Percentiles rank a stretch among this genome's conserved stretches.
Conservation (phyloP, 2,113 vertebrate species). For the Nipponia nippon region DNA sequence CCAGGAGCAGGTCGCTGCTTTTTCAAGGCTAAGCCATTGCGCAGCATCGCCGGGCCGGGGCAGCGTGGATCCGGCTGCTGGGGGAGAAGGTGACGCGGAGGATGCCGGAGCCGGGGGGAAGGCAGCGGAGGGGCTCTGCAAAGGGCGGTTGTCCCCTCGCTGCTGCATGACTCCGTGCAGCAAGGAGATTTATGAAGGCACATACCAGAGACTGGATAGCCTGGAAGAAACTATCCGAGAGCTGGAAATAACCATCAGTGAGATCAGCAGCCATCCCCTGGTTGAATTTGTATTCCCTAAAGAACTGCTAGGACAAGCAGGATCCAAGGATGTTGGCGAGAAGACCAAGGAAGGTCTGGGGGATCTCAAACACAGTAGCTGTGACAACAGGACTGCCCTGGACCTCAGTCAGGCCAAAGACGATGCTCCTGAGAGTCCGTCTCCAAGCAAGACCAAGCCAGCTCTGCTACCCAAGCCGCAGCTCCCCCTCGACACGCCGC, state of each 20-base stretch:
- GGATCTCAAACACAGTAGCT: background rate
- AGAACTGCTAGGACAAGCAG: background rate
- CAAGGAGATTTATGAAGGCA: slow-evolving; percentile 50
- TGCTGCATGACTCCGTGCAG: background rate
- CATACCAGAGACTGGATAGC: slow-evolving; percentile 82
- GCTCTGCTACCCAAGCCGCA: slow-evolving; percentile 82
- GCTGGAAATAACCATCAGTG: slow-evolving; percentile 85
- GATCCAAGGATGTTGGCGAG: background rate
- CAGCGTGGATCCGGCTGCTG: background rate
- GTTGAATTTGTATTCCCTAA: background rate
- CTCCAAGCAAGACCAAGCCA: slow-evolving; percentile 66
- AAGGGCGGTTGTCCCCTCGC: background rate
- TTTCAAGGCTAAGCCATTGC: slow-evolving; percentile 16
- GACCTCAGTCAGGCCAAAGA: background rate
- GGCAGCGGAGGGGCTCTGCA: background rate
- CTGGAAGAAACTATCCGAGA: slow-evolving; percentile 90
- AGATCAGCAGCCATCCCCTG: slow-evolving; percentile 76
- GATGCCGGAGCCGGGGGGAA: accelerated
- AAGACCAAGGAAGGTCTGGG: background rate
- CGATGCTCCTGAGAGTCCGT: background rate
- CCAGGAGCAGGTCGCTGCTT: background rate
- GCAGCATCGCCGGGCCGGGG: background rate
- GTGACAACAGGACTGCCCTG: background rate
- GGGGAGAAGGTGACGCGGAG: background rate
- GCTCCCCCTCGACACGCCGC: slow-evolving; percentile 30